These are phyloP conservation scores for Lampropteryx suffumata DNA, from an alignment of 2,888 invertebrate genomes.

Conservation along the genomic window DNA sequence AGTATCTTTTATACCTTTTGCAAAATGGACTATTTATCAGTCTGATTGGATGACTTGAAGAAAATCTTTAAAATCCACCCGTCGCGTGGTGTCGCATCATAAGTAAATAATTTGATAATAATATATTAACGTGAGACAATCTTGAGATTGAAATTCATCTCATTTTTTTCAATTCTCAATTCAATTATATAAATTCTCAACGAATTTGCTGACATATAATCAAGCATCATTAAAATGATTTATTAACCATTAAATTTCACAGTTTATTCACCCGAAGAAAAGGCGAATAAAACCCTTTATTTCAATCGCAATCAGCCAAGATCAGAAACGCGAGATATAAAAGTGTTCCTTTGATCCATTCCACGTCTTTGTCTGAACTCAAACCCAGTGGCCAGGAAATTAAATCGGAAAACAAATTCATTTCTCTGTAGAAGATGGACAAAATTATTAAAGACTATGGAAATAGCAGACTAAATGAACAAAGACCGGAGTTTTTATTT, in stretches of 20 bases:
- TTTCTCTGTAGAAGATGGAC: conserved; percentile 37
- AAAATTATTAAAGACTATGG: conserved; percentile 34
- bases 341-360: conserved; percentile 36
- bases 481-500: conserved; percentile 29
- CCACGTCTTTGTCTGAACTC: conserved; percentile 30
- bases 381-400: conserved; percentile 32
- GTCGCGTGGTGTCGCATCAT: too few relatives aligned
- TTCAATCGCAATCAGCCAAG: conserved; percentile 31
- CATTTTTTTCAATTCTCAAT: too few relatives aligned
- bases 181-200: too few relatives aligned
- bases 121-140: too few relatives aligned
- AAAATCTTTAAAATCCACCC: too few relatives aligned
- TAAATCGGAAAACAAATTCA: conserved; percentile 39
- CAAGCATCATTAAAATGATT: too few relatives aligned
- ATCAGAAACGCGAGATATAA: conserved; percentile 36
- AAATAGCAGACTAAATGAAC: conserved; percentile 26
- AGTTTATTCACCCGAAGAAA: background rate
- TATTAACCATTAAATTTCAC: background rate
- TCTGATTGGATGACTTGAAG: too few relatives aligned
- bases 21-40: too few relatives aligned
- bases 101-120: too few relatives aligned
- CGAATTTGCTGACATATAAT: too few relatives aligned
- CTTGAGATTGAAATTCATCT: too few relatives aligned
- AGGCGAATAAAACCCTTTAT: conserved; percentile 23
- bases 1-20: too few relatives aligned